Evolutionary conservation across 2,113 vertebrate species (phyloP).

Genomic region (Prietella phreatophila): DNA sequence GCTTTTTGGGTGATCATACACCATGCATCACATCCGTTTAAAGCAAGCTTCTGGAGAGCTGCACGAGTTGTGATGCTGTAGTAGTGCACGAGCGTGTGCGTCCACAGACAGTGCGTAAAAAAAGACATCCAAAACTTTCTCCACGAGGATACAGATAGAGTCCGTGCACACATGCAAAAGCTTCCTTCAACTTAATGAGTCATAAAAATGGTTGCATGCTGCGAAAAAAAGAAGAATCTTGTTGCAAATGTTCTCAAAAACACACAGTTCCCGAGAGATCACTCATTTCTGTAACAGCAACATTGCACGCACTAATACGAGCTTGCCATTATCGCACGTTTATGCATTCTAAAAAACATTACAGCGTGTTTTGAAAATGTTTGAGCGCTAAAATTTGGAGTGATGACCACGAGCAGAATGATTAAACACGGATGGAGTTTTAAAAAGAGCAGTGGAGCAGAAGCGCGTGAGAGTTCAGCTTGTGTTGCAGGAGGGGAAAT

Average conservation of each 20-base stretch:
- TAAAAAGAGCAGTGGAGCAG: not conserved
- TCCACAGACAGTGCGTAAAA: not conserved
- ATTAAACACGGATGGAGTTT: no score
- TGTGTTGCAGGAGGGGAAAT: not conserved
- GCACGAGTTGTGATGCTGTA: not conserved
- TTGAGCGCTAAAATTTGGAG: not conserved
- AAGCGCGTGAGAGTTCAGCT: no score
- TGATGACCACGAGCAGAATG: not conserved
- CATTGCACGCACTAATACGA: not conserved
- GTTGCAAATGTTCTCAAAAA: not conserved
- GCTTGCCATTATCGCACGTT: no score
- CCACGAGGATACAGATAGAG: not conserved
- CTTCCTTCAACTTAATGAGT: not conserved
- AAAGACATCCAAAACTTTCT: not conserved
- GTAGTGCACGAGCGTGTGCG: not conserved
- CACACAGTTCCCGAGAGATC: not conserved
- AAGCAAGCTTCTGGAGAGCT: not conserved
- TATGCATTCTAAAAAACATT: not conserved
- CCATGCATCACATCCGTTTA: not conserved
- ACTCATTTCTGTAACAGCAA: not conserved
- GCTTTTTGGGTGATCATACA: not conserved
- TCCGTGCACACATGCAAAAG: not conserved
- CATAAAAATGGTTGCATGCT: not conserved
- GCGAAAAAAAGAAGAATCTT: not conserved
- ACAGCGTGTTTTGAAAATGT: not conserved